Base-by-base conservation (phyloP, 2,888 invertebrate species). In the Leptinotarsa juncta region DNA sequence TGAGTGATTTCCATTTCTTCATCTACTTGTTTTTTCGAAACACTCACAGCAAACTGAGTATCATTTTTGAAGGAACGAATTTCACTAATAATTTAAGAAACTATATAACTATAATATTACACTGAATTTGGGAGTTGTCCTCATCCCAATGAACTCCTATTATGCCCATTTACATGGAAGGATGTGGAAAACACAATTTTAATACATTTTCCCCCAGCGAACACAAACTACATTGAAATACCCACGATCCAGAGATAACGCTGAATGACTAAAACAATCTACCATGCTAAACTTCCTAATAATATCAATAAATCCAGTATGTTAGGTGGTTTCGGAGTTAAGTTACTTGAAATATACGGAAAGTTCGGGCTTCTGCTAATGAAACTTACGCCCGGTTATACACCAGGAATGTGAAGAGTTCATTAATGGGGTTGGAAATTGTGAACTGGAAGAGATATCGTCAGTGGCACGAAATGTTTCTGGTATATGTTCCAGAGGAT, bases 221-320 rank as follows among this genome's bases (percentile, higher is more conserved):
- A 42, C 62, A 16, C 62, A 62, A 77, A 67, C 70, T 65, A 72
- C 70, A 77, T 77, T 72, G 70, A 74, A 77, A 74, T 74, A 74
- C 77, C 75, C 53, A 50, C 70, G 67, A 71, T 50, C 70, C 69
- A 42, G 53, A 70, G 70, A 66, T 62, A 76, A 76, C 70, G 66
- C 57, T 50, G 60, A 70, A 70, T 73, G 65, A 65, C 68, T 71
- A 71, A 68, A 76, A 65, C 65, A 70, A 62, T 70, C 75, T 51
- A 71, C 74, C 68, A 70, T 76, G 74, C 74, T 75, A 68, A 79
- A 80, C 76, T 81, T 78, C 71, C 75, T 73, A 81, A 81, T 81
- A 79, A 79, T 81, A 78, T 81, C 80, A 75, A 81, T 81, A 80
- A 81, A 80, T 80, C 72, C 72, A 57, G 60, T 62, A 70, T 71